These are phyloP conservation scores for Anthoptus insignis DNA, from an alignment of 2,888 invertebrate species.

Conservation along the genomic window DNA sequence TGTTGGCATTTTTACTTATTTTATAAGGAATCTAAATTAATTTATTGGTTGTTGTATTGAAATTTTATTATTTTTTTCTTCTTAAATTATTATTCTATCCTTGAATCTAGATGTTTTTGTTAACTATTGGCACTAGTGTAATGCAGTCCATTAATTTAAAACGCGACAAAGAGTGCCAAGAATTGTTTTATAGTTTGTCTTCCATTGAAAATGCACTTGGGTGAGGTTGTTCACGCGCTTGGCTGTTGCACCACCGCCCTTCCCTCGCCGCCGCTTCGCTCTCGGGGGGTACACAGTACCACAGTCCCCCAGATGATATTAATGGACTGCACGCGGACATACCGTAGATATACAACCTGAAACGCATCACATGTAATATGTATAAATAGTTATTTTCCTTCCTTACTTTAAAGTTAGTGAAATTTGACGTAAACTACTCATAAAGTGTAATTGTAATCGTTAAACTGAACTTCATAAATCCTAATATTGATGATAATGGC, in stretches of 20 bases:
- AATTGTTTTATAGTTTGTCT: slow-evolving; percentile 65
- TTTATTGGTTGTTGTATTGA: slow-evolving; percentile 87
- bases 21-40: slow-evolving; percentile 86
- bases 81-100: slow-evolving; percentile 81
- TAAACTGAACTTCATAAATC: slow-evolving; percentile 87
- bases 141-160: slow-evolving; percentile 75
- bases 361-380: slow-evolving; percentile 55
- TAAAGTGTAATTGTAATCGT: slow-evolving; percentile 85
- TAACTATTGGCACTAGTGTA: slow-evolving; percentile 75
- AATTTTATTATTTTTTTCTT: slow-evolving; percentile 66
- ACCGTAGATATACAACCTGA: slow-evolving; percentile 51
- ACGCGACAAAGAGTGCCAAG: slow-evolving; percentile 69
- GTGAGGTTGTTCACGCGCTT: slow-evolving; percentile 45
- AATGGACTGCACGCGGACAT: slow-evolving; percentile 59
- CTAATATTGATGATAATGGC: slow-evolving; percentile 87
- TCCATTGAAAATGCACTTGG: slow-evolving; percentile 57
- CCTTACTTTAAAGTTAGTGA: slow-evolving; percentile 76
- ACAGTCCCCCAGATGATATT: slow-evolving; percentile 25
- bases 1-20: slow-evolving; percentile 87
- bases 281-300: slow-evolving; percentile 18
- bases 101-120: slow-evolving; percentile 71
- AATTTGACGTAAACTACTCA: slow-evolving; percentile 84
- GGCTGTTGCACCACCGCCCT: too few relatives aligned
- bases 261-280: too few relatives aligned
- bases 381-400: slow-evolving; percentile 76